Conservation (phyloP, 2,113 vertebrate species). For the Butorides virescens region DNA sequence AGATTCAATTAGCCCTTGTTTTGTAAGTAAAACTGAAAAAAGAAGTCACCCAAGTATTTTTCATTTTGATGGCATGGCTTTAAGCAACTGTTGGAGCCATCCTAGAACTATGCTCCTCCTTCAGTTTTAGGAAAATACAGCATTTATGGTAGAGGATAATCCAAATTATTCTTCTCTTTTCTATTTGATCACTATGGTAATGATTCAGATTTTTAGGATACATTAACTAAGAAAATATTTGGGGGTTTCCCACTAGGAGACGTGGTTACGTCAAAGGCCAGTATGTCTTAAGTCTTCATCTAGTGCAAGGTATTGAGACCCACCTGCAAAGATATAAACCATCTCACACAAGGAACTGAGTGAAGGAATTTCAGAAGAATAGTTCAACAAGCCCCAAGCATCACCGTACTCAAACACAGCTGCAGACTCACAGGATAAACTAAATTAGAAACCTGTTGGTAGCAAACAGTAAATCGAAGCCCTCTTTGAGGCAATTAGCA, state of each 20-base stretch:
- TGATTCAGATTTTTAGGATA: neutral
- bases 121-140: too few relatives aligned
- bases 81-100: neutral
- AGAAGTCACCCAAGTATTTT: neutral
- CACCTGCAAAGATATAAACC: constrained; percentile 21
- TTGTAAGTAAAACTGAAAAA: neutral
- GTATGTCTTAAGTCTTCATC: neutral
- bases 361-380: constrained; percentile 22
- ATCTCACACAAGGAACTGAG: neutral
- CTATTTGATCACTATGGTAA: neutral
- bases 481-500: constrained; percentile 67
- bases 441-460: constrained; percentile 58
- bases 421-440: constrained; percentile 36
- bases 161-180: neutral
- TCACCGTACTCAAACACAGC: constrained; percentile 49
- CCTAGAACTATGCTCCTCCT: neutral
- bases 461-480: constrained; percentile 64
- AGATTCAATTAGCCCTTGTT: neutral
- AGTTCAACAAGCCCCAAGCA: constrained; percentile 7
- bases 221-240: neutral
- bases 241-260: neutral
- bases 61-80: neutral
- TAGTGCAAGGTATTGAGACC: neutral
- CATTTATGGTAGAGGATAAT: neutral
- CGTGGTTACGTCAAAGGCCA: neutral